These are phyloP conservation scores for Salvelinus alpinus DNA, from an alignment of 2,113 vertebrate genomes.

Conservation along the genomic window DNA sequence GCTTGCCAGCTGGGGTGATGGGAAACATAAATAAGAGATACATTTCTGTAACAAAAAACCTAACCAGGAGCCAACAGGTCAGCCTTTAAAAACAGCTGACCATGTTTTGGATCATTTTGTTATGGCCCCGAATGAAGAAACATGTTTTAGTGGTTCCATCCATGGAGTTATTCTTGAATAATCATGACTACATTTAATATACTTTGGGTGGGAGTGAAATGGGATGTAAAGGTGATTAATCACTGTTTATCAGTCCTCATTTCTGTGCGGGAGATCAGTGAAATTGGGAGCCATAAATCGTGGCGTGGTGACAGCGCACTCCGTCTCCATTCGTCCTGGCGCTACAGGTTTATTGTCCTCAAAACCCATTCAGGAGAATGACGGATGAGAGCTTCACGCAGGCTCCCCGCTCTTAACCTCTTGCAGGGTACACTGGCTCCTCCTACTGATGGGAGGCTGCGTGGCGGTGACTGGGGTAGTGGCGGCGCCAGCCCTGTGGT, in stretches of 20 bases:
- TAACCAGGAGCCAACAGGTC: slow-evolving; percentile 49
- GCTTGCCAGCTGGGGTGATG: slow-evolving; percentile 73
- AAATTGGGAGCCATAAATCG: slow-evolving; percentile 82
- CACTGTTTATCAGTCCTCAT: slow-evolving; percentile 83
- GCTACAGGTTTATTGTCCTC: slow-evolving; percentile 84
- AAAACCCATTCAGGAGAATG: slow-evolving; percentile 83
- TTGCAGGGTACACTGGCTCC: slow-evolving; percentile 10
- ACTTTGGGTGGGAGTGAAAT: slow-evolving; percentile 71
- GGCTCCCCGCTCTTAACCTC: slow-evolving; percentile 13
- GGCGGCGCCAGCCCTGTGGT: neutral
- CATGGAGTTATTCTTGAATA: slow-evolving; percentile 64
- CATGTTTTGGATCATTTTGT: slow-evolving; percentile 1
- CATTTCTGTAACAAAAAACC: slow-evolving; percentile 54
- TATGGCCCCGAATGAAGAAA: neutral
- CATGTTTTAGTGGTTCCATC: slow-evolving; percentile 32
- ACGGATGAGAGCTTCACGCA: slow-evolving; percentile 74
- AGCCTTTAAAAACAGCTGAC: slow-evolving; percentile 3
- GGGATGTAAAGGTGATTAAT: slow-evolving; percentile 81
- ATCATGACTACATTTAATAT: slow-evolving; percentile 77
- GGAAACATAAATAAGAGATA: slow-evolving; percentile 73
- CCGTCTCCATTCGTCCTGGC: slow-evolving; percentile 80
- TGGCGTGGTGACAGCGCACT: slow-evolving; percentile 75
- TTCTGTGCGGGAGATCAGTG: slow-evolving; percentile 81
- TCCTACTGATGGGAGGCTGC: neutral
- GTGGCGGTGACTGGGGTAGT: neutral